Evolutionary conservation across 2,113 vertebrate genomes (phyloP), one percentile per base, ranked within the genome.

Genomic region (Atlantisia rogersi): DNA sequence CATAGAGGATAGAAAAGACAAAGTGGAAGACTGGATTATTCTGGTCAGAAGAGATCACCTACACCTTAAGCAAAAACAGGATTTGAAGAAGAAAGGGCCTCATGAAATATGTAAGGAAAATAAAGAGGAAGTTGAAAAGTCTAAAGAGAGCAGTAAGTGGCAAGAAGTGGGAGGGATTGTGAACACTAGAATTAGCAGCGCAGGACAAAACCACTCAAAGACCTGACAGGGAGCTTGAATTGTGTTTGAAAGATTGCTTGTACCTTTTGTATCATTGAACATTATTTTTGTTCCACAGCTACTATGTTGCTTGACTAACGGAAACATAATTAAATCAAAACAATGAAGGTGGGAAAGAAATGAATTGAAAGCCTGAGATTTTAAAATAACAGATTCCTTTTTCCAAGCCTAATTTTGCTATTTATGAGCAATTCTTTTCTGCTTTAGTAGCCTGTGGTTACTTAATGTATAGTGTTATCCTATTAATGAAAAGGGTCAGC

Each of bases 281-380:
- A 71, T 50, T 64, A 62, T 37, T 95, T 93, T 86, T 96, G 4
- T 35, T 86, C 84, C 86, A 81, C 26, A 79, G 56, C 52, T 70
- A 55, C 28, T 15, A 16, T 29, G 29, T 55, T 86, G 35, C 32
- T 78, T 76, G 50, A 75, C 52, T 90, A 74, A 83, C 5, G 2
- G 82, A 92, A 96, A 53, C 4, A 24, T 63, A 64, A 94, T 84
- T 90, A 60, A 86, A 85, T 70, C 10, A 70, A 92, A 82, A 92
- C 21, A 92, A 63, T 3, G 1, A 52, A 56, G 21, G 58, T 29
- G 4, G 17, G 71, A 92, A 82, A 78, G 15, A 91, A 91, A 74
- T 5, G 5, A 92, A 78, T 2, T 32, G 25, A 95, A 93, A 60
- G 22, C 12, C 13, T 44, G 15, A 75, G 35, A 56, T 63, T 94